Conservation (phyloP, 2,797 vertebrate genomes). For the Leuciscus waleckii region DNA sequence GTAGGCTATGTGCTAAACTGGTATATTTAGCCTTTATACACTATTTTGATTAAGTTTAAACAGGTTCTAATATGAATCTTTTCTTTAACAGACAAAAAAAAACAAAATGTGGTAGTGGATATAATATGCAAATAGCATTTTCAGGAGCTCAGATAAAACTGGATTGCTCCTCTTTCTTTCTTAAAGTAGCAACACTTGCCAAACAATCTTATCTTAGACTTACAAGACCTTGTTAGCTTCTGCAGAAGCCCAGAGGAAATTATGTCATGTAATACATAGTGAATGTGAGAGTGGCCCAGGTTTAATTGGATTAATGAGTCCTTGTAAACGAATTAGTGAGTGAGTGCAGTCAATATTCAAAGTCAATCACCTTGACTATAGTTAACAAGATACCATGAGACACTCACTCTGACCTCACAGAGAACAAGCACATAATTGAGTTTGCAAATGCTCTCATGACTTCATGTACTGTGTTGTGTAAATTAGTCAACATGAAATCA, state of each 20-base stretch:
- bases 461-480: slow-evolving; percentile 12
- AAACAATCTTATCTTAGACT: slow-evolving; percentile 14
- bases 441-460: slow-evolving; percentile 2
- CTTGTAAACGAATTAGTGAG: slow-evolving; percentile 52
- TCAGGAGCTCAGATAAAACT: background rate
- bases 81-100: background rate
- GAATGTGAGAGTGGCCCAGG: slow-evolving; percentile 7
- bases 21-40: background rate
- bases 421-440: slow-evolving; percentile 9
- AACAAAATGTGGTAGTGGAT: too few species aligned
- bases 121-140: background rate
- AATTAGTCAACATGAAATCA: slow-evolving; percentile 7
- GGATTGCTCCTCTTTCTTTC: background rate
- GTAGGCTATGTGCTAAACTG: background rate
- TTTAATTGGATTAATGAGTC: slow-evolving; percentile 49
- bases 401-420: slow-evolving; percentile 18
- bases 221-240: slow-evolving; percentile 2
- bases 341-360: slow-evolving; percentile 49
- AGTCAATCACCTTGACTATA: slow-evolving; percentile 33
- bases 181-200: background rate
- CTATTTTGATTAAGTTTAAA: background rate
- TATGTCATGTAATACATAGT: slow-evolving; percentile 15
- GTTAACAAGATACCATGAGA: slow-evolving; percentile 21
- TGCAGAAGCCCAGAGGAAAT: slow-evolving; percentile 15
- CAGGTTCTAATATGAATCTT: background rate